Evolutionary conservation across 2,797 vertebrate species (phyloP).

Genomic region (Lepidocolaptes lacrymiger): DNA sequence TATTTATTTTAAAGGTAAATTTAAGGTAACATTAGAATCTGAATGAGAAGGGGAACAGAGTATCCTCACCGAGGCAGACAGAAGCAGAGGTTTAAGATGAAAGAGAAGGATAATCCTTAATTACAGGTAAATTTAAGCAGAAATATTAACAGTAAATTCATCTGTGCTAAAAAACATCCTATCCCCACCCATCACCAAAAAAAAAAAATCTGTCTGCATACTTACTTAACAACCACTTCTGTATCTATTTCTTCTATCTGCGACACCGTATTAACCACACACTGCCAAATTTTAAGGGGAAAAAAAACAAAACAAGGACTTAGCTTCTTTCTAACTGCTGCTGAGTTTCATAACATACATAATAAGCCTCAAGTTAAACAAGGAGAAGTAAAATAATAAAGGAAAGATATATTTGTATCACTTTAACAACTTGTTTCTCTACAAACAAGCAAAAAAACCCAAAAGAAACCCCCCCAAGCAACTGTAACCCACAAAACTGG

Average conservation of each 20-base stretch:
- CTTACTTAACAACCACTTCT: conserved; percentile 91
- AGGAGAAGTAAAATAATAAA: neutral
- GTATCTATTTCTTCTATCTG: conserved; percentile 92
- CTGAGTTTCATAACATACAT: neutral
- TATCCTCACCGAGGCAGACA: neutral
- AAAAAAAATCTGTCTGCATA: conserved; percentile 56
- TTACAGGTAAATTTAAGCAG: neutral
- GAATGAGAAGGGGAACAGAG: neutral
- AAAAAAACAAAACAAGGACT: conserved; percentile 43
- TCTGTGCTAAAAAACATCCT: neutral
- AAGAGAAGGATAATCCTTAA: neutral
- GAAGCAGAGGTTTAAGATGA: neutral
- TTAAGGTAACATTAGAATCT: neutral
- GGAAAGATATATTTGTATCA: neutral
- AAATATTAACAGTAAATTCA: neutral
- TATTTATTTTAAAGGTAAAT: neutral
- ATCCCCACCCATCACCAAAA: neutral
- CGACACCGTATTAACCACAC: conserved; percentile 87
- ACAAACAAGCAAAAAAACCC: neutral
- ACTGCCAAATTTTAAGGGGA: conserved; percentile 76
- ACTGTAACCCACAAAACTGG: neutral
- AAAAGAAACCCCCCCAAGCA: neutral
- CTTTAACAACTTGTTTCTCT: neutral
- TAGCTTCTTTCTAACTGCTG: conserved; percentile 43
- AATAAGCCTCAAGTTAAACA: neutral